Percentiles rank a stretch among this genome's conserved stretches.
Conservation (phyloP, 2,113 vertebrate species). For the Eulemur macaco region DNA sequence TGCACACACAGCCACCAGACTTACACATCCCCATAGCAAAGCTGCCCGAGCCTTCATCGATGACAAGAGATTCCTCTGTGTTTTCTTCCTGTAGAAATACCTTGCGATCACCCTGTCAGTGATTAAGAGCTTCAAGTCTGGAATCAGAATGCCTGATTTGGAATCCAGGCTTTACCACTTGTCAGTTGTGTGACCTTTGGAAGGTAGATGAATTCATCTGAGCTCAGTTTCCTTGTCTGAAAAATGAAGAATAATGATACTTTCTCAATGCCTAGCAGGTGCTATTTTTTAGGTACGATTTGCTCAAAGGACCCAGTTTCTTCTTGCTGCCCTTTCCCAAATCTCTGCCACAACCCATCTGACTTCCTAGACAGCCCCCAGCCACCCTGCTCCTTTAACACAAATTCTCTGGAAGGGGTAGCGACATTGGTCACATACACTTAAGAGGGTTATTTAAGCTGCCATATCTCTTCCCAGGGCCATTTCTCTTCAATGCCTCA, state of each 20-base stretch:
- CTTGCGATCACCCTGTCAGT: not conserved
- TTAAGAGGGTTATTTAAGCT: not conserved
- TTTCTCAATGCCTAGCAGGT: not conserved
- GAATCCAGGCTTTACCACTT: not conserved
- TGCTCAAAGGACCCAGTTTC: not conserved
- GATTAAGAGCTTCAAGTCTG: not conserved
- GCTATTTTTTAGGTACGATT: not conserved
- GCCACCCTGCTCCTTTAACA: not conserved
- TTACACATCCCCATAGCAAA: not conserved
- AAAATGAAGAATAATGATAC: not conserved
- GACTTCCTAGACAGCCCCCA: not conserved
- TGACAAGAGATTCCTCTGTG: not conserved
- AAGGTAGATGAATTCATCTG: not conserved
- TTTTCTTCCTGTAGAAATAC: not conserved
- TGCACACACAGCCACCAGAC: not conserved
- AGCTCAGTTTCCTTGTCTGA: not conserved
- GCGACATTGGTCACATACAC: not conserved
- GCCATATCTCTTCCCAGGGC: not conserved
- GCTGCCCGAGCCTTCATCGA: not conserved
- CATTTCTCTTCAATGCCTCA: not conserved
- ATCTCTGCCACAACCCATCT: not conserved
- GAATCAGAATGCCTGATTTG: not conserved
- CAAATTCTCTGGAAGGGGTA: not conserved
- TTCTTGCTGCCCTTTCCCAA: not conserved
- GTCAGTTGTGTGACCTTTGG: not conserved